These are phyloP conservation scores for Carollia perspicillata DNA, from an alignment of 2,113 vertebrate species.

Conservation along the genomic window DNA sequence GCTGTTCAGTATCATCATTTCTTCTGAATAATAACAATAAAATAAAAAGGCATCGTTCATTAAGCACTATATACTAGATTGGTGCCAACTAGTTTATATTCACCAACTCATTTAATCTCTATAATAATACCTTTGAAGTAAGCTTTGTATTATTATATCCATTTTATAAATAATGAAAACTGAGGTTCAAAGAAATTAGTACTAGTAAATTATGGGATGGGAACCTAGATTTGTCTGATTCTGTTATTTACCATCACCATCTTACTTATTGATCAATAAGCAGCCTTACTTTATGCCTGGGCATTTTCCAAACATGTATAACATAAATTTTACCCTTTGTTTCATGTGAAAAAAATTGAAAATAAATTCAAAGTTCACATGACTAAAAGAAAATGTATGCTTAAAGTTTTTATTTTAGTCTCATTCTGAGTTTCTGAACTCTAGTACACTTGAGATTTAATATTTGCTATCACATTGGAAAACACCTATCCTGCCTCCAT, in stretches of 20 bases:
- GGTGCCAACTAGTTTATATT: not conserved
- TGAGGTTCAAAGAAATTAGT: not conserved
- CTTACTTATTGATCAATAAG: not conserved
- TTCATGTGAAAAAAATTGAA: not conserved
- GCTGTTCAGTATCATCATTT: not conserved
- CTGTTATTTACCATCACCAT: not conserved
- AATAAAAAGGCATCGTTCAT: not conserved
- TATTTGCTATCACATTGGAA: not conserved
- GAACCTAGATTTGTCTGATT: not conserved
- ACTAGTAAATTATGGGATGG: not conserved
- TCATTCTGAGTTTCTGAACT: constrained; percentile 3
- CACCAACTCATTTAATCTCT: not conserved
- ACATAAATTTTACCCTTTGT: not conserved
- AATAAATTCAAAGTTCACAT: not conserved
- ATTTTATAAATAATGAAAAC: constrained; percentile 2
- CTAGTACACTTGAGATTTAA: not conserved
- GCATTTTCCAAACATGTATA: not conserved
- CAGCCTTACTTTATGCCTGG: not conserved
- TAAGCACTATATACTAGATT: not conserved
- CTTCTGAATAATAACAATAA: not conserved
- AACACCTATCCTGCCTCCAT: not conserved
- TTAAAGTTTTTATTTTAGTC: not conserved
- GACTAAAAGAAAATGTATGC: not conserved
- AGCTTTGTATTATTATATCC: not conserved
- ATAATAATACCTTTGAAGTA: not conserved